phyloP scores from a whole-genome alignment of 1,140 invertebrate species.

The Neodiprion pinetum region DNA sequence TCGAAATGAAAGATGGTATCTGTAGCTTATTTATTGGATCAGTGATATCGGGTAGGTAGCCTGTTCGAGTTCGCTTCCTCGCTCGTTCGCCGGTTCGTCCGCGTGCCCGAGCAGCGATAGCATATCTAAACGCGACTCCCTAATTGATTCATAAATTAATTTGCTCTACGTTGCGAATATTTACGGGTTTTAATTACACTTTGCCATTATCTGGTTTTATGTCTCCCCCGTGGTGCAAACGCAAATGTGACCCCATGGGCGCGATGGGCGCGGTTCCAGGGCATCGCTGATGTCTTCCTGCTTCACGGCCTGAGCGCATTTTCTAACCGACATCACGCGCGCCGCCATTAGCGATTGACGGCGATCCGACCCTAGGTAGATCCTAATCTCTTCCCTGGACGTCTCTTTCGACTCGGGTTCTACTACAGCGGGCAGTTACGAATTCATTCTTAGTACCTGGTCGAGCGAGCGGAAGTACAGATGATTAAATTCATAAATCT shows the following conservation, averaged over 20 bases:
- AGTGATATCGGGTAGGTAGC: constrained; percentile 36
- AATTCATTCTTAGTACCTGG: too few relatives aligned
- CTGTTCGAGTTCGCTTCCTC: constrained; percentile 23
- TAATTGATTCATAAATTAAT: constrained; percentile 57
- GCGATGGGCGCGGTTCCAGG: not conserved
- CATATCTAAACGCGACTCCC: constrained; percentile 28
- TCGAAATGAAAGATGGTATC: constrained; percentile 57
- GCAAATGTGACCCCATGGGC: not conserved
- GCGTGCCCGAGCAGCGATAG: constrained; percentile 6
- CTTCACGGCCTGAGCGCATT: not conserved
- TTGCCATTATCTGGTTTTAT: constrained; percentile 4
- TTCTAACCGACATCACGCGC: too few relatives aligned
- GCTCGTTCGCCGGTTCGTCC: constrained; percentile 3
- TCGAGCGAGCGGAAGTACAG: too few relatives aligned
- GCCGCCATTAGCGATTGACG: too few relatives aligned
- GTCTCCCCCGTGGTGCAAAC: not conserved
- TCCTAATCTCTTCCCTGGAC: too few relatives aligned
- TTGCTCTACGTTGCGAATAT: constrained; percentile 28
- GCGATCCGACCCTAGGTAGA: too few relatives aligned
- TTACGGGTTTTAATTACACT: constrained; percentile 33
- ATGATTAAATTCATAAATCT: too few relatives aligned
- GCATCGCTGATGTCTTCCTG: not conserved
- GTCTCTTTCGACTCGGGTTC: too few relatives aligned
- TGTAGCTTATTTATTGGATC: constrained; percentile 49
- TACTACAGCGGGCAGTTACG: too few relatives aligned